These are phyloP conservation scores for Thereuonema tuberculata DNA, from an alignment of 1,140 invertebrate genomes.

Conservation along the genomic window DNA sequence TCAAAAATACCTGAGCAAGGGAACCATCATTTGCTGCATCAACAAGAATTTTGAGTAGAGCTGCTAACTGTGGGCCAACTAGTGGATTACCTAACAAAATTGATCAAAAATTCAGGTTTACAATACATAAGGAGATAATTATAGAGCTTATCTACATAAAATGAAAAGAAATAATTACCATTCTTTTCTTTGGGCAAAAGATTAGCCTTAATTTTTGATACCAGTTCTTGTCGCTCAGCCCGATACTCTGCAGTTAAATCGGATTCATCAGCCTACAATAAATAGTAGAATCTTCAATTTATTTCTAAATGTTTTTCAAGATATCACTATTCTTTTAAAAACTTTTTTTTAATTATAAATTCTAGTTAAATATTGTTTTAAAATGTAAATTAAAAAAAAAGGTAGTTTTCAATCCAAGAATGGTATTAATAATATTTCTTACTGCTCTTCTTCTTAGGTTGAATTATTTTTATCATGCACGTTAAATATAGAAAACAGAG, in stretches of 20 bases:
- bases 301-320: too few species aligned
- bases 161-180: not conserved
- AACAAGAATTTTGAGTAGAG: constrained; percentile 17
- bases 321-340: too few species aligned
- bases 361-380: too few species aligned
- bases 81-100: constrained; percentile 13
- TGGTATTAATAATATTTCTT: too few species aligned
- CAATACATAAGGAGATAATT: not conserved
- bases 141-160: not conserved
- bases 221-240: constrained; percentile 16
- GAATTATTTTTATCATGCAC: too few species aligned
- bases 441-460: too few species aligned
- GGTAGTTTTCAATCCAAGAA: too few species aligned
- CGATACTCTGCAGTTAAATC: constrained; percentile 19
- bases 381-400: too few species aligned
- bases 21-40: constrained; percentile 21
- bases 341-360: too few species aligned
- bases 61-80: constrained; percentile 16
- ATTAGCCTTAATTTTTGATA: constrained; percentile 13
- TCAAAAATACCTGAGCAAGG: constrained; percentile 16
- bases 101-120: not conserved
- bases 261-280: constrained; percentile 13
- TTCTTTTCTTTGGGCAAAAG: constrained; percentile 19
- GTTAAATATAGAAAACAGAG: too few species aligned
- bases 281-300: too few species aligned